Percentiles rank a stretch among this genome's conserved stretches.
phyloP scores from a whole-genome alignment of 2,888 invertebrate species.

The Sesia bembeciformis region DNA sequence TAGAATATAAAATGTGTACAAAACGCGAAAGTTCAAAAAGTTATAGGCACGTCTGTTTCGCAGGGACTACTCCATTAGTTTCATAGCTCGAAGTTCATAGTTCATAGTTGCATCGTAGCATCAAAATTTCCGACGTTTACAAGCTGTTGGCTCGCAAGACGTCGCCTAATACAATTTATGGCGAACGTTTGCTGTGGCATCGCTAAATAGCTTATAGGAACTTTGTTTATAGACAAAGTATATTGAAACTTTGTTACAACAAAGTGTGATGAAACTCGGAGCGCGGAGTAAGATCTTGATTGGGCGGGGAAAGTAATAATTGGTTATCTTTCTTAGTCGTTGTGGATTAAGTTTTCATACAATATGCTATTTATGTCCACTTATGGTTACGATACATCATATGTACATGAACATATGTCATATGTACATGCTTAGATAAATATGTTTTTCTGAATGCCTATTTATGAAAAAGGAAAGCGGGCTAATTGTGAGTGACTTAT shows the following conservation, averaged over 20 bases:
- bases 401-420: too few relatives aligned
- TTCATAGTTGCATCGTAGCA: conserved; percentile 9
- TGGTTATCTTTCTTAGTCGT: neutral
- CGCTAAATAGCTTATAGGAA: conserved; percentile 39
- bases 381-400: too few relatives aligned
- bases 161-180: conserved; percentile 39
- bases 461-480: too few relatives aligned
- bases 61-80: too few relatives aligned
- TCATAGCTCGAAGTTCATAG: neutral
- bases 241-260: conserved; percentile 10
- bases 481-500: too few relatives aligned
- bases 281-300: neutral
- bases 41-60: too few relatives aligned
- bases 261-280: neutral
- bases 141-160: conserved; percentile 24
- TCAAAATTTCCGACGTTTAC: conserved; percentile 31
- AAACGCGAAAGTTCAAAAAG: too few relatives aligned
- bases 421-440: too few relatives aligned
- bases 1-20: too few relatives aligned
- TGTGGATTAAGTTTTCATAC: neutral
- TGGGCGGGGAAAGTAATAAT: neutral
- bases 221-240: conserved; percentile 22
- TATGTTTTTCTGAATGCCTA: too few relatives aligned
- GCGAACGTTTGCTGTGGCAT: conserved; percentile 20
- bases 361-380: too few relatives aligned